These are phyloP conservation scores for Lucilia cuprina DNA, from an alignment of 1,140 invertebrate genomes.

Conservation along the genomic window DNA sequence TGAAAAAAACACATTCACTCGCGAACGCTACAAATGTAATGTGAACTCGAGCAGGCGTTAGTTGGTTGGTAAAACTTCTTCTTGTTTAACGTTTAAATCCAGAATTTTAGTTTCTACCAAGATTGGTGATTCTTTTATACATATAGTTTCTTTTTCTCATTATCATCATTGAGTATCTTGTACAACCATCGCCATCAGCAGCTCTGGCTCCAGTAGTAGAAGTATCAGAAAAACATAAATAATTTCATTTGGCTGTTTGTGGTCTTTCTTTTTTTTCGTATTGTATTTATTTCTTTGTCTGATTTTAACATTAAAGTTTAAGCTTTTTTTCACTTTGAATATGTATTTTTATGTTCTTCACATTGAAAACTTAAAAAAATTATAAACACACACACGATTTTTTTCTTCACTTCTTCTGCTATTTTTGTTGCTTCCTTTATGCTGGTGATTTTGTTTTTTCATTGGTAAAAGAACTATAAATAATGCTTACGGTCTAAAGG, in stretches of 20 bases:
- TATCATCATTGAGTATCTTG: not conserved
- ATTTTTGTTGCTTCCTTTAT: not conserved
- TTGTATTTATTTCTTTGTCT: not conserved
- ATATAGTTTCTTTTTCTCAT: not conserved
- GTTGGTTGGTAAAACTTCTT: not conserved
- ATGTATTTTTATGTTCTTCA: not conserved
- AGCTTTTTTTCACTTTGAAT: not conserved
- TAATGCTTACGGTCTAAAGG: constrained; percentile 9
- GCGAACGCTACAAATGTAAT: not conserved
- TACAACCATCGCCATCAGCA: not conserved
- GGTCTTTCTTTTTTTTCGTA: not conserved
- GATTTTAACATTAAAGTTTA: not conserved
- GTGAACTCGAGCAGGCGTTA: not conserved
- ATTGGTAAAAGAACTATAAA: constrained; percentile 12
- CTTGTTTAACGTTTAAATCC: not conserved
- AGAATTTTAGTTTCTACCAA: not conserved
- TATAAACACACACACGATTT: not conserved
- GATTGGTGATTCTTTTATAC: not conserved
- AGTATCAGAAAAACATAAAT: not conserved
- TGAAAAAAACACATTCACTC: not conserved
- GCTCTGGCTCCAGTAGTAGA: not conserved
- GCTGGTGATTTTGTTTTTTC: not conserved
- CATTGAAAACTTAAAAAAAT: not conserved
- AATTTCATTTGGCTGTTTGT: constrained; percentile 1
- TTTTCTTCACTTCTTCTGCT: not conserved